Evolutionary conservation across 2,888 invertebrate genomes (phyloP).

Genomic region (Incurvaria masculella): DNA sequence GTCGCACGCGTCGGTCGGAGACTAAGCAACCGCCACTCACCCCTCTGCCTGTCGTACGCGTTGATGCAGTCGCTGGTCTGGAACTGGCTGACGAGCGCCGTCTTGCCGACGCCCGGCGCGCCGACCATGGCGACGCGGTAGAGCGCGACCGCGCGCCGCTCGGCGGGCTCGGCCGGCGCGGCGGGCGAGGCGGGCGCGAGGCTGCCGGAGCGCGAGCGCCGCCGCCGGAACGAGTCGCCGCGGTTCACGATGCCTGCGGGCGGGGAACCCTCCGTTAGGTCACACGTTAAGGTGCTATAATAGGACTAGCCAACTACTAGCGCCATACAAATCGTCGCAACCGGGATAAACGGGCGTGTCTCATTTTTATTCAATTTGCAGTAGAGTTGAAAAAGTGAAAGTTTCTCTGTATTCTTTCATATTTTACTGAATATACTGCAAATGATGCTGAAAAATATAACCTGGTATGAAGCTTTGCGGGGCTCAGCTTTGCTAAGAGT

Average conservation of each 20-base stretch:
- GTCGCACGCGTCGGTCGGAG: neutral
- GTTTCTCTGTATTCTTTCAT: too few species aligned
- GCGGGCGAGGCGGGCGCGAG: constrained; percentile 62
- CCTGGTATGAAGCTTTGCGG: too few species aligned
- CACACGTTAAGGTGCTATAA: too few species aligned
- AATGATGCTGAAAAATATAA: too few species aligned
- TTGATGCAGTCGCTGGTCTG: constrained; percentile 94
- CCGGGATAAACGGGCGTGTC: too few species aligned
- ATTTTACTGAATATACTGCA: too few species aligned
- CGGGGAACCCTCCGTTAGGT: too few species aligned
- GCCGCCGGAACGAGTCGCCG: constrained; percentile 88
- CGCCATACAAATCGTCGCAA: too few species aligned
- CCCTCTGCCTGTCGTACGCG: constrained; percentile 85
- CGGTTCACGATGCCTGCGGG: constrained; percentile 84
- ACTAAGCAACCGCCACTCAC: constrained; percentile 33
- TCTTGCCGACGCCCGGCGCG: constrained; percentile 79
- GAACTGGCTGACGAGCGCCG: constrained; percentile 82
- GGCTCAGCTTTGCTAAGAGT: too few species aligned
- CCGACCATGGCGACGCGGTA: constrained; percentile 74
- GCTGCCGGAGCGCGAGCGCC: constrained; percentile 80
- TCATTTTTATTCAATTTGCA: too few species aligned
- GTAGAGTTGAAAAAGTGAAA: too few species aligned
- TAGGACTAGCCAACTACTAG: too few species aligned
- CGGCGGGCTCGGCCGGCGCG: constrained; percentile 44
- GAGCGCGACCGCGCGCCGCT: constrained; percentile 52